Percentiles rank a stretch among this genome's conserved stretches.
phyloP scores from a whole-genome alignment of 30 jellyfish, hydroid and myxozoan genomes.

The Morbakka virulenta region DNA sequence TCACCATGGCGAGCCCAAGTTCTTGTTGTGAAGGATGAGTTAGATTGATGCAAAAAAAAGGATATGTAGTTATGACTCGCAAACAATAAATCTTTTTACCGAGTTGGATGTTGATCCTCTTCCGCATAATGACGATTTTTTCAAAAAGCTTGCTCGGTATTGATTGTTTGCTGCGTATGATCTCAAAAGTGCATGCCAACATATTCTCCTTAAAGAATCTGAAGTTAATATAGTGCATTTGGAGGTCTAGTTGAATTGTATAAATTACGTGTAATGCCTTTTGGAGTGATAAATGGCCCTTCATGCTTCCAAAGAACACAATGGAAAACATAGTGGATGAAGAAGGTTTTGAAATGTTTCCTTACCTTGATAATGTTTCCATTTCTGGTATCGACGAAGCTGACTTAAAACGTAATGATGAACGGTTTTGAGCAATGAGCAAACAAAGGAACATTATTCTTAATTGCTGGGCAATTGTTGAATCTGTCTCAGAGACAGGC shows the following conservation, averaged over 20 bases:
- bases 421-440: neutral
- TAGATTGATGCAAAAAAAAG: too few species aligned
- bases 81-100: too few species aligned
- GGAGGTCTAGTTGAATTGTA: slow-evolving; percentile 66
- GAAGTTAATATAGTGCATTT: slow-evolving; percentile 69
- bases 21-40: too few species aligned
- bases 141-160: too few species aligned
- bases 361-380: neutral
- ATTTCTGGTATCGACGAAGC: neutral
- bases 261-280: slow-evolving; percentile 45
- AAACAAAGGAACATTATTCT: neutral
- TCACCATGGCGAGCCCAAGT: neutral
- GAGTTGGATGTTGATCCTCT: neutral
- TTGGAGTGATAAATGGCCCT: slow-evolving; percentile 49
- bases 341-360: neutral
- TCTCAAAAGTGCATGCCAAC: neutral
- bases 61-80: too few species aligned
- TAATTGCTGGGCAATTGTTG: neutral
- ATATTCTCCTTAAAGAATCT: slow-evolving; percentile 50
- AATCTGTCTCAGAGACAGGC: neutral
- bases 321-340: slow-evolving; percentile 7
- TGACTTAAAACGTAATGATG: neutral
- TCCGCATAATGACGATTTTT: too few species aligned
- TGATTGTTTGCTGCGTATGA: too few species aligned
- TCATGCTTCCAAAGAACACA: slow-evolving; percentile 2